Percentiles rank a stretch among this genome's conserved stretches.
phyloP scores from a whole-genome alignment of 2,888 invertebrate species.

The Hypolimnas misippus region DNA sequence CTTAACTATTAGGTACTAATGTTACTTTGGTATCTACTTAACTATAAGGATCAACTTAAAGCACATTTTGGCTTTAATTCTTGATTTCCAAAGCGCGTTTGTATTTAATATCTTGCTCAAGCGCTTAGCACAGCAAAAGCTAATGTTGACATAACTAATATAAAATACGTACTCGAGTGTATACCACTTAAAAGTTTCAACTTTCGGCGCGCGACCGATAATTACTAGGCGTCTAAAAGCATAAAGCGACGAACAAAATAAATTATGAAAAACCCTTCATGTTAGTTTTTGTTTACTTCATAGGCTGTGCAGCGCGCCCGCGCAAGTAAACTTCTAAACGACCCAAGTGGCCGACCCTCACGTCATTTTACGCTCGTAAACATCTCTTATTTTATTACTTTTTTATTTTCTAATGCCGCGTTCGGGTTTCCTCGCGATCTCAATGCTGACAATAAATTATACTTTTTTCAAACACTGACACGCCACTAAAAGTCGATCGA shows the following conservation, averaged over 20 bases:
- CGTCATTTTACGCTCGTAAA: conserved; percentile 83
- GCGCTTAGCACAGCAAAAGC: conserved; percentile 50
- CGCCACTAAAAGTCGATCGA: conserved; percentile 82
- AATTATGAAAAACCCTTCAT: conserved; percentile 71
- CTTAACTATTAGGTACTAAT: too few species aligned
- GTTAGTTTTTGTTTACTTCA: conserved; percentile 44
- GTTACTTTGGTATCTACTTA: too few species aligned
- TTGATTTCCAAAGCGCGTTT: neutral
- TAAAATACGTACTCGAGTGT: conserved; percentile 71
- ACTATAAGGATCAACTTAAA: neutral
- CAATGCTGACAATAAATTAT: conserved; percentile 82
- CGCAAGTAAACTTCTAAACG: conserved; percentile 69
- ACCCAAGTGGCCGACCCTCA: conserved; percentile 68
- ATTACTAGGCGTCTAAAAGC: conserved; percentile 73
- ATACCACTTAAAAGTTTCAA: conserved; percentile 67
- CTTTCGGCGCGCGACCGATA: conserved; percentile 77
- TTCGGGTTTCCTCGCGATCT: conserved; percentile 81
- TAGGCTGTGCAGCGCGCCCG: conserved; percentile 44
- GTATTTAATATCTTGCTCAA: conserved; percentile 22
- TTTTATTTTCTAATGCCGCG: conserved; percentile 81
- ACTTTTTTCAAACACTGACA: conserved; percentile 81
- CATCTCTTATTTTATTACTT: conserved; percentile 79
- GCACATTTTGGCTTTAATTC: neutral
- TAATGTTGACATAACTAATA: conserved; percentile 75
- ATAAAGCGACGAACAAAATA: conserved; percentile 75